phyloP scores from a whole-genome alignment of 2,113 vertebrate species.

The Dendropsophus ebraccatus region DNA sequence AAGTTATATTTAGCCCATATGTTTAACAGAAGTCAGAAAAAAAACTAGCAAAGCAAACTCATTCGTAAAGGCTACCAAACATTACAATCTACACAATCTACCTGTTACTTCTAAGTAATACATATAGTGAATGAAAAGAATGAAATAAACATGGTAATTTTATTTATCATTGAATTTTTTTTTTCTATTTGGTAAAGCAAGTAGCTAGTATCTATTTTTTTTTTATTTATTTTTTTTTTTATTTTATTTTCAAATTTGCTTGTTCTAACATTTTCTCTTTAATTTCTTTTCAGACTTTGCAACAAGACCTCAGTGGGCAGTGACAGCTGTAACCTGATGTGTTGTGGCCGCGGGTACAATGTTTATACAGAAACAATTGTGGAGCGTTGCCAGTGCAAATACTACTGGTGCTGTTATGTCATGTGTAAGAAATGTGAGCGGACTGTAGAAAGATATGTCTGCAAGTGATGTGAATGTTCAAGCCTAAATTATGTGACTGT shows the following conservation, averaged over 20 bases:
- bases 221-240: neutral
- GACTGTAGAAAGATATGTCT: conserved; percentile 73
- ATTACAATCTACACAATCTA: too few species aligned
- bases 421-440: conserved; percentile 74
- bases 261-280: neutral
- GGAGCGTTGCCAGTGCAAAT: conserved; percentile 77
- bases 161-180: too few species aligned
- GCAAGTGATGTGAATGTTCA: conserved; percentile 65
- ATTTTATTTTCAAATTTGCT: conserved; percentile 64
- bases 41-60: neutral
- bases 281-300: conserved; percentile 69
- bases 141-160: neutral
- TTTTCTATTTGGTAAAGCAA: too few species aligned
- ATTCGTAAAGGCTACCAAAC: neutral
- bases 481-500: neutral
- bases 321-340: conserved; percentile 74
- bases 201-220: too few species aligned
- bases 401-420: conserved; percentile 82
- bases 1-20: neutral
- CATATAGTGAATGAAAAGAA: too few species aligned
- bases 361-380: conserved; percentile 73
- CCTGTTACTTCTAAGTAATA: too few species aligned
- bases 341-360: conserved; percentile 79
- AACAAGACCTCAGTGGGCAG: conserved; percentile 75
- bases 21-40: neutral